Evolutionary conservation across 1,140 invertebrate genomes (phyloP), one percentile per base, ranked within the genome.

Genomic region (Lepidurus packardi): DNA sequence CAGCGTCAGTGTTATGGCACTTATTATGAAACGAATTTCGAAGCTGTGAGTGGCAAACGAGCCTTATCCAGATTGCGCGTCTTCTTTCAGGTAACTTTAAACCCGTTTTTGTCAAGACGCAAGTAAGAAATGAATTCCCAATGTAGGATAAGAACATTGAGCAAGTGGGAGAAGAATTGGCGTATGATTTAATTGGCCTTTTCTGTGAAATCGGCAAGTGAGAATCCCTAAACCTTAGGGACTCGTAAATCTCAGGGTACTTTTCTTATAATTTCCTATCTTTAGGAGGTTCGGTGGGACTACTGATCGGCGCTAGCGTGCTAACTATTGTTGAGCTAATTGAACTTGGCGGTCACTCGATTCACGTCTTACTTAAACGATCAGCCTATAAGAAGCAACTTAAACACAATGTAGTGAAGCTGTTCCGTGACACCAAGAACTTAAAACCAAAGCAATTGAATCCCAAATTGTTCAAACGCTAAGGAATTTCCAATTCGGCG

Each of bases 191-290:
- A 16, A 75, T 47, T 43, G 44, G 41, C n/a, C 78, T 78, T 45
- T 78, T 78, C 43, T 78, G 78, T 10, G 65, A 75, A 43, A 78
- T 78, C 25, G 78, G 78, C 75, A 78, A 13, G 7, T n/a, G 7
- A 5, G 9, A n/a, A n/a, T 78, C 16, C 34, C 73, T 41, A 73
- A 78, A n/a, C 3, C 34, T 34, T 65, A 7, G n/a, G 21, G 16
- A 53, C 41, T 47, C 10, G 11, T 11, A 13, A 76, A 44, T 11
- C 0, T 65, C 21, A 16, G 16, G 16, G 0, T 1, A 9, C 8
- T 65, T 65, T 65, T 65, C 45, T 11, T 16, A 11, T 1, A 47
- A 47, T 47, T 65, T 21, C 6, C 13, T 53, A 21, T 65, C 1
- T 13, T 24, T 34, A 78, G 78, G 78, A 34, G 75, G 47, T 34